Base-by-base conservation (phyloP, 2,113 vertebrate genomes). In the Elgaria multicarinata region DNA sequence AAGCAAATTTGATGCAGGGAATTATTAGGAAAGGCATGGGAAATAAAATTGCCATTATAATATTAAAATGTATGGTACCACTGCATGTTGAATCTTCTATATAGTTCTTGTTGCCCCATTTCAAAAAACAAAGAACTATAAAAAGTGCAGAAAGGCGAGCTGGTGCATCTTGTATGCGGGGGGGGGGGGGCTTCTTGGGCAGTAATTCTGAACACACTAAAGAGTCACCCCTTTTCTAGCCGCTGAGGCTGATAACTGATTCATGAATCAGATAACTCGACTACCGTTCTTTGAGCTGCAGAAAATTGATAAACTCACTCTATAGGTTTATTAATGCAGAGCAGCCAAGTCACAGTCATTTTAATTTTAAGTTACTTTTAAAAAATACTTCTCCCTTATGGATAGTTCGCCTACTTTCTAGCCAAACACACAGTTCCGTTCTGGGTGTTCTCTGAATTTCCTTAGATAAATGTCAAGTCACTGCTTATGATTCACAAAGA, bases 371-470 rank as follows among this genome's bases (percentile, higher is more conserved):
- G 7, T 13, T 7, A 22, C 26, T 66, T 85, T 72, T 46, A 67
- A 53, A 76, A 66, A 67, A 39, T 7, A 24, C 14, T n/a, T 86
- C 31, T 55, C 6, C 55, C 1, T 53, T 24, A n/a, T n/a, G 5
- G 9, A 77, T 77, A 4, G 62, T 69, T 53, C 39, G 78, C n/a
- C 44, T 81, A 58, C 50, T 86, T 93, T 66, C 24, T 46, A 92
- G 85, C 85, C 58, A 87, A 85, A 3, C 50, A 89, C n/a, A 90
- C 8, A 0, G 0, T 0, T 0, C 82, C 85, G 83, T 53, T 77
- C 74, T 67, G 28, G 85, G 62, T 53, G 79, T 26, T 87, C 86
- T 91, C 69, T 18, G 88, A 92, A 93, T 90, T 78, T 93, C 85
- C 72, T 93, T 87, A 80, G 75, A 86, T 50, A 3, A 83, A 1